Evolutionary conservation across 2,888 invertebrate species (phyloP).

Genomic region (Stenolophus ochropezus): DNA sequence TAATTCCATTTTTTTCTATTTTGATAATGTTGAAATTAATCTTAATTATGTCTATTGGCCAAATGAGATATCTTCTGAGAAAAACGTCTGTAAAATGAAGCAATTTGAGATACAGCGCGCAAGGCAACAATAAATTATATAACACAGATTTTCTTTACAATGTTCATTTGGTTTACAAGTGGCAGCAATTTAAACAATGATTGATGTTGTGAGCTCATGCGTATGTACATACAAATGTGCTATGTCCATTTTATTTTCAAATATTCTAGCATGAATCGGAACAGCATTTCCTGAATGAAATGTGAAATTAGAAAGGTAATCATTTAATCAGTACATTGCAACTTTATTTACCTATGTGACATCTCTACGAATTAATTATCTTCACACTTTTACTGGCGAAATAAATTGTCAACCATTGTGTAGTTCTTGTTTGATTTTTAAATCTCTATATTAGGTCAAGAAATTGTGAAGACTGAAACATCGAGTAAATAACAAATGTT

Average conservation of each 20-base stretch:
- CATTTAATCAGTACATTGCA: too few species aligned
- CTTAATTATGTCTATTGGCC: not conserved
- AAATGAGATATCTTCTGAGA: not conserved
- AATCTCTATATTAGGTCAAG: too few species aligned
- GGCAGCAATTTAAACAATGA: slow-evolving; percentile 10
- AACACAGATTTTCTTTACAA: not conserved
- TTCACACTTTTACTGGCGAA: too few species aligned
- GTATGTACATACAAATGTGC: not conserved
- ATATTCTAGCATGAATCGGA: not conserved
- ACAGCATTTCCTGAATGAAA: not conserved
- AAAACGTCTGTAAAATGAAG: not conserved
- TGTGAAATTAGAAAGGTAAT: not conserved
- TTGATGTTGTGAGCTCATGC: not conserved
- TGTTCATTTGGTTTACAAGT: not conserved
- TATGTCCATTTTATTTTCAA: not conserved
- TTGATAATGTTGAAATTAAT: not conserved
- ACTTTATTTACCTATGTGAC: not conserved
- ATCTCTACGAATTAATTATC: too few species aligned
- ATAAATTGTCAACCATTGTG: too few species aligned
- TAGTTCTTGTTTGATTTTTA: too few species aligned
- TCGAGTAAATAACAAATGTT: too few species aligned
- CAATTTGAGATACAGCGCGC: too few species aligned
- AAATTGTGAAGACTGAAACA: too few species aligned
- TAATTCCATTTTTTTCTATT: not conserved
- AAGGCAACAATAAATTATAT: too few species aligned